Evolutionary conservation across 2,797 vertebrate species (phyloP).

Genomic region (Diglossa cyanea): DNA sequence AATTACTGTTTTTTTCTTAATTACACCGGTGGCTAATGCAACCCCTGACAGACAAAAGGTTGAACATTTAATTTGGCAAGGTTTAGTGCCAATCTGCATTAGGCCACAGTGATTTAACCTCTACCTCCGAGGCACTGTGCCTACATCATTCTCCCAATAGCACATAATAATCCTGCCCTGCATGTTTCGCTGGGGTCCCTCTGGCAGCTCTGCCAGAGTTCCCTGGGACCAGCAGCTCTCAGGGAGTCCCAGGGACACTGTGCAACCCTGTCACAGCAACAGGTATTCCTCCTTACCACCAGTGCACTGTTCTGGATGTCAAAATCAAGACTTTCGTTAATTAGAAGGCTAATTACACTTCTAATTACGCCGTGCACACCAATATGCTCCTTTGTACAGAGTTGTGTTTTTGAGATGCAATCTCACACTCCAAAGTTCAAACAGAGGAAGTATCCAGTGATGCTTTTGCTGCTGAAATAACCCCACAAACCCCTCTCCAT

Average conservation of each 20-base stretch:
- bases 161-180: background rate
- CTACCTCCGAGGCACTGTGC: background rate
- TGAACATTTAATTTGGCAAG: slow-evolving; percentile 33
- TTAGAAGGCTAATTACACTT: background rate
- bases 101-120: slow-evolving; percentile 19
- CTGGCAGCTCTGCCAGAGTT: background rate
- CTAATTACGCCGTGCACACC: background rate
- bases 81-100: slow-evolving; percentile 15
- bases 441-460: background rate
- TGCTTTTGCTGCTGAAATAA: background rate
- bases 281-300: background rate
- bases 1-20: slow-evolving; percentile 27
- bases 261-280: background rate
- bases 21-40: slow-evolving; percentile 24
- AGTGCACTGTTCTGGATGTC: background rate
- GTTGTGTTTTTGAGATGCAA: background rate
- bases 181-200: background rate
- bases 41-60: slow-evolving; percentile 22
- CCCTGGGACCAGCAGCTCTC: background rate
- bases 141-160: background rate
- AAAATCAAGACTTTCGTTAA: background rate
- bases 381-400: background rate
- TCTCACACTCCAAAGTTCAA: background rate
- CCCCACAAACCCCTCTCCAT: background rate
- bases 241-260: background rate